Conservation (phyloP, 2,888 invertebrate species). For the Pemphredon lugubris region DNA sequence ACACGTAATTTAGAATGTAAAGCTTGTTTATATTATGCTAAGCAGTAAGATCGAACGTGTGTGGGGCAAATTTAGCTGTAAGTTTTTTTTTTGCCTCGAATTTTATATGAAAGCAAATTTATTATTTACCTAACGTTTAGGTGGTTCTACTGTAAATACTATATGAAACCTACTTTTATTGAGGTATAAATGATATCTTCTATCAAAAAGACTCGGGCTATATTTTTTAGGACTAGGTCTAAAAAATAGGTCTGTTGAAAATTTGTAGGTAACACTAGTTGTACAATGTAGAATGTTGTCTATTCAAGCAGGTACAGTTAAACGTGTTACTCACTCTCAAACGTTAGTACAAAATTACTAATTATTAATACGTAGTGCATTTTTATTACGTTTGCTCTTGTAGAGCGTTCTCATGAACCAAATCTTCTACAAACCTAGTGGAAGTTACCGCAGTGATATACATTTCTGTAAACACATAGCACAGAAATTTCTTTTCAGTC, state of each 20-base stretch:
- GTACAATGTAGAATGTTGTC: constrained; percentile 36
- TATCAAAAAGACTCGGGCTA: constrained; percentile 69
- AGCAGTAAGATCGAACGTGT: not conserved
- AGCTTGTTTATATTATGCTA: constrained; percentile 29
- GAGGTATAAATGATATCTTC: constrained; percentile 55
- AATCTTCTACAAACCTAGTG: constrained; percentile 1
- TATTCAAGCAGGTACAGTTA: constrained; percentile 40
- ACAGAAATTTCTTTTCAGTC: constrained; percentile 22
- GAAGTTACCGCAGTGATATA: not conserved
- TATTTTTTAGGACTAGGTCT: constrained; percentile 67
- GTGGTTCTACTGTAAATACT: constrained; percentile 52
- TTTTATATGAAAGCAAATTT: constrained; percentile 34
- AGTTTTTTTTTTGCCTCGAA: constrained; percentile 44
- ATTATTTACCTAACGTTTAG: constrained; percentile 49
- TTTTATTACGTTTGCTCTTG: constrained; percentile 28
- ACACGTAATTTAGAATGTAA: constrained; percentile 30
- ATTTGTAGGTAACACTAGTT: constrained; percentile 32
- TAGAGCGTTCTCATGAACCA: constrained; percentile 10
- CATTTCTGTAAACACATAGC: constrained; percentile 9
- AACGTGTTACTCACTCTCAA: constrained; percentile 50
- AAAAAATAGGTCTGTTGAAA: constrained; percentile 52
- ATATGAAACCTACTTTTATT: constrained; percentile 55
- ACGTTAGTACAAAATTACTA: constrained; percentile 67
- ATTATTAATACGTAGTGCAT: constrained; percentile 52
- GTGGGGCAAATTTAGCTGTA: constrained; percentile 21